phyloP scores from a whole-genome alignment of 2,797 vertebrate species.

The Trachops cirrhosus region DNA sequence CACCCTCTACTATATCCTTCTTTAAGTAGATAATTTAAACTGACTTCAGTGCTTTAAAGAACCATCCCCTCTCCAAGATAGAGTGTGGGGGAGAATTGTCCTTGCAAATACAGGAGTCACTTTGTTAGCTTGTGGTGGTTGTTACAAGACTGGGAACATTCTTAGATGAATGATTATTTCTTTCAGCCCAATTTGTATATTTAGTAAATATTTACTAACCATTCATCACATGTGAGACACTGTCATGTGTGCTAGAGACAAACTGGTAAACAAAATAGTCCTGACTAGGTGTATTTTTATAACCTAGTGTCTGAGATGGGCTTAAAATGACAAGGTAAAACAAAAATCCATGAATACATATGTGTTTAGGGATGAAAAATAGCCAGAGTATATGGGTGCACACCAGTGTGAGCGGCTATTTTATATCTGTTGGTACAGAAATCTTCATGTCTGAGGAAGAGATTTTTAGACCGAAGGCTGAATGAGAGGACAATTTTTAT shows the following conservation, averaged over 20 bases:
- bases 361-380: not conserved
- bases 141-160: not conserved
- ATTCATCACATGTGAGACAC: not conserved
- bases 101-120: not conserved
- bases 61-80: not conserved
- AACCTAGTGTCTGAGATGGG: not conserved
- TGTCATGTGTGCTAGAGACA: not conserved
- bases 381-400: not conserved
- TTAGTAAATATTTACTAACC: not conserved
- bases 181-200: not conserved
- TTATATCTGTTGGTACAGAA: not conserved
- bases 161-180: not conserved
- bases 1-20: not conserved
- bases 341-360: not conserved
- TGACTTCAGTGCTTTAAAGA: not conserved
- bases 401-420: not conserved
- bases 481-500: not conserved
- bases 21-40: not conserved
- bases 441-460: not conserved
- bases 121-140: not conserved
- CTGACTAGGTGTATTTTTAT: not conserved
- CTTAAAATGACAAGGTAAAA: not conserved
- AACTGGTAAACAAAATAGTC: not conserved
- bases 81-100: not conserved
- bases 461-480: not conserved